phyloP scores from a whole-genome alignment of 1,140 invertebrate species.

The Anoplophora glabripennis region DNA sequence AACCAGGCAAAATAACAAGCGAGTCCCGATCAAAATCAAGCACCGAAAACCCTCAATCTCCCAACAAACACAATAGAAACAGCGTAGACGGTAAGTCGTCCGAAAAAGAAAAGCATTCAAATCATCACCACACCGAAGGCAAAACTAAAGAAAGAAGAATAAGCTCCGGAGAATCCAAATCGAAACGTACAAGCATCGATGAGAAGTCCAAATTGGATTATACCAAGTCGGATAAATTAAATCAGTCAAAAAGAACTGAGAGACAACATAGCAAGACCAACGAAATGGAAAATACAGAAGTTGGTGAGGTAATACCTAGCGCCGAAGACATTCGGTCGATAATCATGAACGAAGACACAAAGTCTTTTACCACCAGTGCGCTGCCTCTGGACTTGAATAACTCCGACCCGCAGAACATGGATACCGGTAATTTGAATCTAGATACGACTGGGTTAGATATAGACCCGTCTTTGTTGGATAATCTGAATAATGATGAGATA shows the following conservation, averaged over 20 bases:
- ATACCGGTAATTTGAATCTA: conserved; percentile 36
- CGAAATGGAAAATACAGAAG: background rate
- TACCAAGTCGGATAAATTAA: conserved; percentile 6
- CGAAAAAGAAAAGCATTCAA: conserved; percentile 21
- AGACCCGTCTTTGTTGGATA: conserved; percentile 51
- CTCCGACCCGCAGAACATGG: conserved; percentile 4
- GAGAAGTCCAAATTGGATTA: conserved; percentile 14
- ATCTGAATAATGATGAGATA: conserved; percentile 56
- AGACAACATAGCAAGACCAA: background rate
- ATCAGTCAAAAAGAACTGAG: conserved; percentile 11
- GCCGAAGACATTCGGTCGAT: conserved; percentile 33
- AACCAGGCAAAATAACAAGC: conserved; percentile 40
- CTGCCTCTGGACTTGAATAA: conserved; percentile 15
- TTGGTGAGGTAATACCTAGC: conserved; percentile 14
- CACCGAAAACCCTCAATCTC: conserved; percentile 18
- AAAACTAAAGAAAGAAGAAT: conserved; percentile 1
- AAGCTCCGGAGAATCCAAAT: conserved; percentile 13
- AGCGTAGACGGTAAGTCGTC: conserved; percentile 30
- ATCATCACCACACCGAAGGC: conserved; percentile 10
- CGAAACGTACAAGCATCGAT: conserved; percentile 19
- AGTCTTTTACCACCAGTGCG: conserved; percentile 42
- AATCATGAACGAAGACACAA: conserved; percentile 42
- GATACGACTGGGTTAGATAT: conserved; percentile 41
- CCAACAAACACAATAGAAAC: conserved; percentile 21
- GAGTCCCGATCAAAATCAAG: conserved; percentile 42